Percentiles rank a stretch among this genome's conserved stretches.
Conservation (phyloP, 64 coral and sea anemone genomes). For the Exaiptasia diaphana region DNA sequence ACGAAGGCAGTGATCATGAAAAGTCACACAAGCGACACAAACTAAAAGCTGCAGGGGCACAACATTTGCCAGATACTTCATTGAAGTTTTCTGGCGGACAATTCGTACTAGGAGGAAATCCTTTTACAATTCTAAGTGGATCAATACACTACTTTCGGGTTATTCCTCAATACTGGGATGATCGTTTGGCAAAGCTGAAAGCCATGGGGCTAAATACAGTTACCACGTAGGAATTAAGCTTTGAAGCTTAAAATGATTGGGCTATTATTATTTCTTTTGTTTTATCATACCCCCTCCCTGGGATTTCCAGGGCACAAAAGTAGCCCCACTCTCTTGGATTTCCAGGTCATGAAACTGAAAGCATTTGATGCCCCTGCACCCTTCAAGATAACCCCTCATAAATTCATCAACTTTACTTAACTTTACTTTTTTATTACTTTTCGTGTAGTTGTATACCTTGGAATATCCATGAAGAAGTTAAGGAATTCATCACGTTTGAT, state of each 20-base stretch:
- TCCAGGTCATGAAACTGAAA: neutral
- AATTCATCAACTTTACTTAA: neutral
- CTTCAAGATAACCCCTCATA: neutral
- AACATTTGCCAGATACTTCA: neutral
- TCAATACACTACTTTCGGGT: slow-evolving; percentile 67
- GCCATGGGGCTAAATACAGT: slow-evolving; percentile 74
- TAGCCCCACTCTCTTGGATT: neutral
- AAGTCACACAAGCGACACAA: neutral
- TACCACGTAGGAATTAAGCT: slow-evolving; percentile 25
- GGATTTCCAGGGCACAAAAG: too few relatives aligned
- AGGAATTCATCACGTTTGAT: slow-evolving; percentile 29
- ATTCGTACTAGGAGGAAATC: slow-evolving; percentile 35
- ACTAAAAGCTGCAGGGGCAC: neutral
- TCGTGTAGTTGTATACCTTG: slow-evolving; percentile 50
- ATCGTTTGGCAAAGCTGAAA: slow-evolving; percentile 53
- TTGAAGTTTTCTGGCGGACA: neutral
- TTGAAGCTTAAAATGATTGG: neutral
- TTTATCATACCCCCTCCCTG: neutral
- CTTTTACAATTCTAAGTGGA: slow-evolving; percentile 52
- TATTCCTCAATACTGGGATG: slow-evolving; percentile 55
- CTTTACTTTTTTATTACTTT: too few relatives aligned
- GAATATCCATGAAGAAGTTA: slow-evolving; percentile 62
- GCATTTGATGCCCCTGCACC: neutral
- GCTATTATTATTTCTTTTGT: neutral
- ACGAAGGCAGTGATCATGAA: neutral